These are phyloP conservation scores for Myoxocephalus aenaeus DNA, from an alignment of 2,797 vertebrate species.

Conservation along the genomic window DNA sequence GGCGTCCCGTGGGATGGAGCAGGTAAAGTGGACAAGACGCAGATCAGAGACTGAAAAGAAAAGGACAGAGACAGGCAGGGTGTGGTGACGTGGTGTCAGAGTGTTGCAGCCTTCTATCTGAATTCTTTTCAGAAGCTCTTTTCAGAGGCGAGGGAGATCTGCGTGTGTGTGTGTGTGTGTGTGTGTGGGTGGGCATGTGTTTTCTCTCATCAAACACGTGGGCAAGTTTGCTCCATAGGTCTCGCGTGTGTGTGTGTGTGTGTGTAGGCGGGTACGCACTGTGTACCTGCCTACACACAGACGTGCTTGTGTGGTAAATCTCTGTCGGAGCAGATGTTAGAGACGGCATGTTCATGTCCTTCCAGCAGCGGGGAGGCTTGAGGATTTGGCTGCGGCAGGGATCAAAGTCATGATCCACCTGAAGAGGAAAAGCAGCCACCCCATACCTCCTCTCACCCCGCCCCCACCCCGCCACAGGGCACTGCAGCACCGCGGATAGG, in stretches of 20 bases:
- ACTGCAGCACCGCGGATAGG: conserved; percentile 56
- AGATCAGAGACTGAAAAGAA: conserved; percentile 24
- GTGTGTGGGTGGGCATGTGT: background rate
- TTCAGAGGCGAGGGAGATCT: conserved; percentile 65
- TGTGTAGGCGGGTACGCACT: conserved; percentile 24
- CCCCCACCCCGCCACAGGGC: conserved; percentile 15
- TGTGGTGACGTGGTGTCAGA: conserved; percentile 45
- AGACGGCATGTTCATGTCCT: conserved; percentile 49
- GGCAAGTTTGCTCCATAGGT: conserved; percentile 53
- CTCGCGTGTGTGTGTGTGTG: conserved; percentile 4
- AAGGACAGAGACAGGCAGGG: conserved; percentile 30
- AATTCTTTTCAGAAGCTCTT: conserved; percentile 42
- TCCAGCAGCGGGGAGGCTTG: conserved; percentile 50
- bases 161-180: background rate
- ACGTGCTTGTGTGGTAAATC: conserved; percentile 30
- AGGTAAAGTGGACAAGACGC: conserved; percentile 42
- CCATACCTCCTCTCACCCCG: conserved; percentile 2
- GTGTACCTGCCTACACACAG: conserved; percentile 39
- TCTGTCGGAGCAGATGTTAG: conserved; percentile 68
- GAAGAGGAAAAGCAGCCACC: conserved; percentile 45
- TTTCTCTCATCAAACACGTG: conserved; percentile 54
- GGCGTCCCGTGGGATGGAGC: conserved; percentile 40
- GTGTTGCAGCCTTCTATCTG: conserved; percentile 44
- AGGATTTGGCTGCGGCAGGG: conserved; percentile 59
- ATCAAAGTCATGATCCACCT: conserved; percentile 74